These are phyloP conservation scores for Nasonia vitripennis DNA, from an alignment of 1,140 invertebrate species.

Conservation along the genomic window DNA sequence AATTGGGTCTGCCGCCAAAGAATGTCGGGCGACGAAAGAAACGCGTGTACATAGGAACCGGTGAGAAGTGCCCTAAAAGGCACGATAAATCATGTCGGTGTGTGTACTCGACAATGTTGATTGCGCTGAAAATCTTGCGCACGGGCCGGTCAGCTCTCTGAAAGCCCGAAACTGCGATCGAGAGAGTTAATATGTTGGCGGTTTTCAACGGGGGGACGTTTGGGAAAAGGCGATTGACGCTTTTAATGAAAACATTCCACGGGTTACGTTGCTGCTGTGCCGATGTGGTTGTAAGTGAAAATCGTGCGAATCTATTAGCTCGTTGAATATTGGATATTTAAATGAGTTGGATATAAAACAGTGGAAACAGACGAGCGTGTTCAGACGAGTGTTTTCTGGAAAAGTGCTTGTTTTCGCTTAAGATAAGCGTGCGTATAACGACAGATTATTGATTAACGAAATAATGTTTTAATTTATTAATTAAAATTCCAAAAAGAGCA, in stretches of 20 bases:
- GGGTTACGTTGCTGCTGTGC: not conserved
- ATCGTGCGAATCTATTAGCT: not conserved
- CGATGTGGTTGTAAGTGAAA: not conserved
- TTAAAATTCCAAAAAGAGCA: constrained; percentile 9
- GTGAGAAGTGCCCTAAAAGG: constrained; percentile 22
- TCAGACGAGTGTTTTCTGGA: not conserved
- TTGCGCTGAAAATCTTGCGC: not conserved
- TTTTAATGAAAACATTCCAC: constrained; percentile 21
- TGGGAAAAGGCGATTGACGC: not conserved
- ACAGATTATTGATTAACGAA: too few relatives aligned
- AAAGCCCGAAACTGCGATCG: not conserved
- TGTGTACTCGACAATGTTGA: constrained; percentile 14
- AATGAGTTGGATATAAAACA: not conserved
- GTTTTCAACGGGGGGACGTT: not conserved
- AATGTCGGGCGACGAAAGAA: constrained; percentile 35
- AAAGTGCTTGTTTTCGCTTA: not conserved
- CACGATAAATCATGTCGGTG: constrained; percentile 25
- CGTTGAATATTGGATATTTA: not conserved
- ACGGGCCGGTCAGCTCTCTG: not conserved
- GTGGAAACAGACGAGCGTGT: not conserved
- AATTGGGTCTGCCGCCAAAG: constrained; percentile 31
- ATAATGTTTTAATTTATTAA: not conserved
- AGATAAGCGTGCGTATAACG: not conserved
- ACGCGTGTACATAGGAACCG: not conserved
- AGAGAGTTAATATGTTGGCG: not conserved